A percentile compares a stretch with the other conserved stretches of the same genome.
Conservation (phyloP, 2,797 vertebrate species). For the Pangasius krempfi region DNA sequence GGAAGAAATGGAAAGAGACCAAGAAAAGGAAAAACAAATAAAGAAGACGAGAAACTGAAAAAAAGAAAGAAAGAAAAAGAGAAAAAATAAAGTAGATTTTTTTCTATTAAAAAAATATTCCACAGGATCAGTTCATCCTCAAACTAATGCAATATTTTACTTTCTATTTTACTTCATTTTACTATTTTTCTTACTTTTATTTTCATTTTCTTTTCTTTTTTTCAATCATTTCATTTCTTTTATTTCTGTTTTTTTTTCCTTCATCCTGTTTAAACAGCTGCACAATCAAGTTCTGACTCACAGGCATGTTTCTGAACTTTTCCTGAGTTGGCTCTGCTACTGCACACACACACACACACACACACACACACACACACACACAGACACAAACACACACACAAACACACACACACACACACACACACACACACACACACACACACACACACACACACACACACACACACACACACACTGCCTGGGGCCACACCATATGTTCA, state of each 20-base stretch:
- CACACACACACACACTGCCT: conserved; percentile 31
- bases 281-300: background rate
- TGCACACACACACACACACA: too few species aligned
- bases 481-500: conserved; percentile 33
- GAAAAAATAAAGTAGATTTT: conserved; percentile 20
- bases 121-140: too few species aligned
- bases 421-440: conserved; percentile 1
- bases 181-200: background rate
- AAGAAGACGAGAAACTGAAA: background rate
- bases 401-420: too few species aligned
- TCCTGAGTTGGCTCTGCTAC: background rate
- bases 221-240: background rate
- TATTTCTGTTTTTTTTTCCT: background rate
- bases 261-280: background rate
- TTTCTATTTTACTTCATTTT: background rate
- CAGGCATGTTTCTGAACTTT: background rate
- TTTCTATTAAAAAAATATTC: too few species aligned
- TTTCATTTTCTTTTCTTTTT: background rate
- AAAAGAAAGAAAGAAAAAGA: background rate
- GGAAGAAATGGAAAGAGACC: too few species aligned
- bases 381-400: too few species aligned
- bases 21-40: background rate
- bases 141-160: background rate
- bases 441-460: conserved; percentile 25
- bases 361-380: too few species aligned